phyloP scores from a whole-genome alignment of 2,797 vertebrate species.

The Poecile montanus region DNA sequence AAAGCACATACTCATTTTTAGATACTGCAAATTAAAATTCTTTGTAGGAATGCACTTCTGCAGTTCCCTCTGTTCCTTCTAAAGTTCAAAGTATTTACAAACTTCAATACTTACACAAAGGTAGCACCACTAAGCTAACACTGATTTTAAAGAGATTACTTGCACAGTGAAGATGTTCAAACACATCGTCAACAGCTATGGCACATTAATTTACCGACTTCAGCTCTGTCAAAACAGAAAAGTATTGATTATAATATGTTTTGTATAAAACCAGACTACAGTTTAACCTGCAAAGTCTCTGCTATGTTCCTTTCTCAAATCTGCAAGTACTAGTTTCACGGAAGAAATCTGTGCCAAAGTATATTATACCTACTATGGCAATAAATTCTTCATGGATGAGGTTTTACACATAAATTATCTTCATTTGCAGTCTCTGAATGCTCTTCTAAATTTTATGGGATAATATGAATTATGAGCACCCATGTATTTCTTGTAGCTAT shows the following conservation, averaged over 20 bases:
- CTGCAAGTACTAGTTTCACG: constrained; percentile 9
- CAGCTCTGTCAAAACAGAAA: neutral
- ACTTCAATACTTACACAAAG: neutral
- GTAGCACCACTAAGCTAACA: neutral
- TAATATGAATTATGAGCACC: constrained; percentile 47
- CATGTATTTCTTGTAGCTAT: constrained; percentile 30
- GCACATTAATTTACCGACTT: neutral
- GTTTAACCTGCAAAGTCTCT: constrained; percentile 18
- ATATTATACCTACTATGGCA: constrained; percentile 43
- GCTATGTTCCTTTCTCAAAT: constrained; percentile 19
- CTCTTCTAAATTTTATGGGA: constrained; percentile 55
- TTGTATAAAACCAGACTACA: neutral
- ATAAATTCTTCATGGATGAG: constrained; percentile 70
- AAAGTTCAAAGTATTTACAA: neutral
- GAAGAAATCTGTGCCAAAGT: constrained; percentile 49
- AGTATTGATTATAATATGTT: neutral
- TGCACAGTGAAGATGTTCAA: neutral
- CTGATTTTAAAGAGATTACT: neutral
- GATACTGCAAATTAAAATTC: neutral
- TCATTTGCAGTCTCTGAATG: constrained; percentile 46
- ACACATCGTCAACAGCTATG: neutral
- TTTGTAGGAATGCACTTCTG: neutral
- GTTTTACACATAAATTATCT: constrained; percentile 60
- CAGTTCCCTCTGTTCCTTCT: neutral
- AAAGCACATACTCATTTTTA: neutral